These are phyloP conservation scores for Lophius americanus DNA, from an alignment of 2,797 vertebrate genomes.

Conservation along the genomic window DNA sequence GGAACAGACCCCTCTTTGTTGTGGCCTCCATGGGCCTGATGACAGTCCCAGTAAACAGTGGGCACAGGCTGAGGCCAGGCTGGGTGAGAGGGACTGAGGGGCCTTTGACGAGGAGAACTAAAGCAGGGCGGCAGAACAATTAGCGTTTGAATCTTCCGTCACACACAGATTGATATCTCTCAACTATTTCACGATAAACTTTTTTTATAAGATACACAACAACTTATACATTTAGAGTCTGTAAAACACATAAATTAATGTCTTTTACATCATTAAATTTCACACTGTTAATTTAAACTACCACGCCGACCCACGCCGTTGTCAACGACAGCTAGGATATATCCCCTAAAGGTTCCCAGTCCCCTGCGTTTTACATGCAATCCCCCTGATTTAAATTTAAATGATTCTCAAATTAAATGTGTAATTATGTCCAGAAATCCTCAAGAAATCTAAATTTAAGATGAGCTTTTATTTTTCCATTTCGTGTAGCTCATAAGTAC, in stretches of 20 bases:
- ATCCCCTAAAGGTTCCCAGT: too few species aligned
- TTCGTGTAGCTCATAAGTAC: too few species aligned
- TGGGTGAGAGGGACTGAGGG: slow-evolving; percentile 86
- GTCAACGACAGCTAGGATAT: too few species aligned
- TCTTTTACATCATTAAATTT: too few species aligned
- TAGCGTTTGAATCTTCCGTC: slow-evolving; percentile 45
- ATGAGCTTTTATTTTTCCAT: too few species aligned
- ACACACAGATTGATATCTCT: not conserved
- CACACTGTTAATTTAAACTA: not conserved
- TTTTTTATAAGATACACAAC: not conserved
- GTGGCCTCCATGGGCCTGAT: slow-evolving; percentile 89
- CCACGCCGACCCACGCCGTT: not conserved
- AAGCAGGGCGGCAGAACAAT: slow-evolving; percentile 61
- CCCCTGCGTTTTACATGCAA: too few species aligned
- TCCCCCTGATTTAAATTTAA: too few species aligned
- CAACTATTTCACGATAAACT: slow-evolving; percentile 14
- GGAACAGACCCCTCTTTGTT: slow-evolving; percentile 96
- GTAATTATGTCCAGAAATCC: too few species aligned
- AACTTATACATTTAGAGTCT: slow-evolving; percentile 3
- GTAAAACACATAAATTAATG: not conserved
- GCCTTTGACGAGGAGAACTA: slow-evolving; percentile 87
- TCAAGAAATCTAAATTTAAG: too few species aligned
- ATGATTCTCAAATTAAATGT: too few species aligned
- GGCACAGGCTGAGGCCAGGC: slow-evolving; percentile 85
- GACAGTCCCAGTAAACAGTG: slow-evolving; percentile 90